Percentiles rank a stretch among this genome's conserved stretches.
Evolutionary conservation across 2,797 vertebrate species (phyloP).

Genomic region (Peromyscus aztecus): DNA sequence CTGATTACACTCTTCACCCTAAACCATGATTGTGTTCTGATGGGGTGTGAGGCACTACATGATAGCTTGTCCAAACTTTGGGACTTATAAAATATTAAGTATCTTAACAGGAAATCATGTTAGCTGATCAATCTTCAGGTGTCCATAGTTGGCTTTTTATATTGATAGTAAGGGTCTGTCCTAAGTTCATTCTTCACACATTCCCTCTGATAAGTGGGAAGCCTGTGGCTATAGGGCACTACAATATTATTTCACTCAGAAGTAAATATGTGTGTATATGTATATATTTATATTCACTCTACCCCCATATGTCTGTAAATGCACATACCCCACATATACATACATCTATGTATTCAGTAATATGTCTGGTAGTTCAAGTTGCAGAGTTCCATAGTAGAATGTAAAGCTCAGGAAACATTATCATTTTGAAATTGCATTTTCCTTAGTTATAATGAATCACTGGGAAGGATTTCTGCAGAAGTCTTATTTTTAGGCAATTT

Average conservation of each 20-base stretch:
- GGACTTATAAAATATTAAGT: slow-evolving; percentile 71
- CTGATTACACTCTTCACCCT: background rate
- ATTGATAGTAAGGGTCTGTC: background rate
- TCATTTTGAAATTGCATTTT: background rate
- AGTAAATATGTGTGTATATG: background rate
- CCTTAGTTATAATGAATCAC: background rate
- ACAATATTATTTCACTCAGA: background rate
- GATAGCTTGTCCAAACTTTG: slow-evolving; percentile 58
- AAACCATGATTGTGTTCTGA: slow-evolving; percentile 28
- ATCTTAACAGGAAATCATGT: slow-evolving; percentile 71
- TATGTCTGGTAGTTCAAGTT: background rate
- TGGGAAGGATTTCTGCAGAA: background rate
- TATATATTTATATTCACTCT: background rate
- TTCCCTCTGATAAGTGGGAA: slow-evolving; percentile 52
- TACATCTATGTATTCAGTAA: background rate
- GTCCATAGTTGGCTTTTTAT: slow-evolving; percentile 50
- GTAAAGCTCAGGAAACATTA: background rate
- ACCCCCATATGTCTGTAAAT: background rate
- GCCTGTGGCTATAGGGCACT: background rate
- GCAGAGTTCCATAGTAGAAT: background rate
- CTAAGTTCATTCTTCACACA: slow-evolving; percentile 37
- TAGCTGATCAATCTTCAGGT: slow-evolving; percentile 40
- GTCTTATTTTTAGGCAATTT: background rate
- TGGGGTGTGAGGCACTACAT: background rate
- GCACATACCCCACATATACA: background rate